Evolutionary conservation across 2,113 vertebrate genomes (phyloP).

Genomic region (Jacana jacana): DNA sequence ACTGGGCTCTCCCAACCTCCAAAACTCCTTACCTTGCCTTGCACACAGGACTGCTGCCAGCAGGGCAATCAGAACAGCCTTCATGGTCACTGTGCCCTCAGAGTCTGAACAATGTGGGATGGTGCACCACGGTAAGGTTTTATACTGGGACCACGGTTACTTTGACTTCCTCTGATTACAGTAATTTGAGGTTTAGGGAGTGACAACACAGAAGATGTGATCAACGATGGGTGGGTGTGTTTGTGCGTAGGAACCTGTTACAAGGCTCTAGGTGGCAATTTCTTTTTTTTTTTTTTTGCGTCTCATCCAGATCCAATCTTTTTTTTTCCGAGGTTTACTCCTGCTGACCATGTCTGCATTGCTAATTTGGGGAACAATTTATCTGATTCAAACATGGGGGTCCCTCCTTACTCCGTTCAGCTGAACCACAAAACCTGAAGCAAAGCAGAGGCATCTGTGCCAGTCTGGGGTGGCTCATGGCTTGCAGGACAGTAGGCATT

Average conservation of each 20-base stretch:
- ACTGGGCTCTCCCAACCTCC: neutral
- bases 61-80: slow-evolving; percentile 42
- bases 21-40: slow-evolving; percentile 34
- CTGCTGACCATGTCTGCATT: neutral
- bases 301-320: neutral
- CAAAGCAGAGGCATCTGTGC: neutral
- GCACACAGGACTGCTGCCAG: slow-evolving; percentile 26
- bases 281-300: neutral
- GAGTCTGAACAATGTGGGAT: neutral
- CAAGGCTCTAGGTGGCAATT: neutral
- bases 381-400: neutral
- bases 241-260: slow-evolving; percentile 2
- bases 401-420: neutral
- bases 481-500: neutral
- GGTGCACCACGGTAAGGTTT: neutral
- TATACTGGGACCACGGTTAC: neutral
- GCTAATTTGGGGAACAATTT: neutral
- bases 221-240: slow-evolving; percentile 43
- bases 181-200: slow-evolving; percentile 9
- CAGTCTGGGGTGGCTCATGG: neutral
- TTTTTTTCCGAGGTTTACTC: neutral
- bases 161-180: neutral
- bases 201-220: neutral
- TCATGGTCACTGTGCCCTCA: slow-evolving; percentile 12
- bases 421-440: neutral